Evolutionary conservation across 2,113 vertebrate species (phyloP).

Genomic region (Megaceryle maxima): DNA sequence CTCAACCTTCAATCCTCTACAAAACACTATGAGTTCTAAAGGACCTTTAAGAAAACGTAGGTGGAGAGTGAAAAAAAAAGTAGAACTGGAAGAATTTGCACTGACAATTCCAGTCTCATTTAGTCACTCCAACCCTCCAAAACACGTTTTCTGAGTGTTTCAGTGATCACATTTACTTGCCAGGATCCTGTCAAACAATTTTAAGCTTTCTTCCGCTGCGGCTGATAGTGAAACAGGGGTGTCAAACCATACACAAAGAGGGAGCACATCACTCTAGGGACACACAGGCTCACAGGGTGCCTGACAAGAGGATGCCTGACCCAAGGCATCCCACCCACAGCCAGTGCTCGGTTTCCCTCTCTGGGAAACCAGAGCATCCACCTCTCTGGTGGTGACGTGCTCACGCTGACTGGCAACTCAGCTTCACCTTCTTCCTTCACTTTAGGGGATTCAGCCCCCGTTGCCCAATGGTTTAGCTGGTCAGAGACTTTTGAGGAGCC

Average conservation of each 20-base stretch:
- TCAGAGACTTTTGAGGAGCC: neutral
- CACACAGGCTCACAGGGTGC: neutral
- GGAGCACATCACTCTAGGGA: neutral
- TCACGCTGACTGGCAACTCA: neutral
- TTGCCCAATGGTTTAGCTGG: neutral
- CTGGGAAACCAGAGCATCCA: neutral
- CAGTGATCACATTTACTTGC: neutral
- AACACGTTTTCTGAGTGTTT: neutral
- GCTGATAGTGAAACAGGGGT: neutral
- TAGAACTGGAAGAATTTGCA: neutral
- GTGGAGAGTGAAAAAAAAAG: neutral
- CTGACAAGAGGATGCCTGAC: neutral
- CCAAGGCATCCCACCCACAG: neutral
- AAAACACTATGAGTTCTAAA: neutral
- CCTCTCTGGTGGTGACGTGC: fast-evolving
- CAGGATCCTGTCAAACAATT: neutral
- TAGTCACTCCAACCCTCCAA: neutral
- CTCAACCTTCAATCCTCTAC: neutral
- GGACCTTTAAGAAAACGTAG: neutral
- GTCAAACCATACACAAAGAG: neutral
- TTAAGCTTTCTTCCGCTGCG: neutral
- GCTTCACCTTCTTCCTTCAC: neutral
- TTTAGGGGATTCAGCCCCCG: neutral
- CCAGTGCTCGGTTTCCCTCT: neutral
- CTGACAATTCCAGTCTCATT: neutral